A percentile compares a stretch with the other conserved stretches of the same genome.
Evolutionary conservation across 1,140 invertebrate genomes (phyloP).

Genomic region (Parasteatoda tepidariorum): DNA sequence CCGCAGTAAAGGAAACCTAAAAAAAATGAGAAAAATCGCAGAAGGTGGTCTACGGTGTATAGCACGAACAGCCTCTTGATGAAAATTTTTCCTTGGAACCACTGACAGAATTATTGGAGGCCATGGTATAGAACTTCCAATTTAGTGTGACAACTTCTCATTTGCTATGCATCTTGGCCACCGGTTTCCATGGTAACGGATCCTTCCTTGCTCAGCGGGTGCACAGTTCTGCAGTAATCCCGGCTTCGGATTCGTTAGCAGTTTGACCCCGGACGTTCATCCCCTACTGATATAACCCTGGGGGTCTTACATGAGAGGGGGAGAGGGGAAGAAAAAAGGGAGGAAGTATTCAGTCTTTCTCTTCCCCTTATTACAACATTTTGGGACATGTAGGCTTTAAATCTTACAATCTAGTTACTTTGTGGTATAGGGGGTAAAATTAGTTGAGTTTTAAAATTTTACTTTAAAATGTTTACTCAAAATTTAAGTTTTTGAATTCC

Average conservation of each 20-base stretch:
- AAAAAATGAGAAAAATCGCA: not conserved
- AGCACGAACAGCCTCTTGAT: not conserved
- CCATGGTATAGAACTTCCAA: constrained; percentile 9
- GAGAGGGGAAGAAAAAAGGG: not conserved
- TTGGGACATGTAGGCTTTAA: constrained; percentile 25
- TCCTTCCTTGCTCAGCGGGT: constrained; percentile 14
- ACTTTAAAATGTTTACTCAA: too few relatives aligned
- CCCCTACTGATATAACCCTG: not conserved
- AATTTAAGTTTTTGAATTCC: too few relatives aligned
- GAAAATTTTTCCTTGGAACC: not conserved
- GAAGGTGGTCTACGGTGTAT: not conserved
- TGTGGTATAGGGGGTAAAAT: too few relatives aligned
- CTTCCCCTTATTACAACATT: constrained; percentile 28
- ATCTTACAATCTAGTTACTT: constrained; percentile 26
- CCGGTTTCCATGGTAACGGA: constrained; percentile 30
- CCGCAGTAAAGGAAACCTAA: not conserved
- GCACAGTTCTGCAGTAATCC: not conserved
- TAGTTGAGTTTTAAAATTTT: too few relatives aligned
- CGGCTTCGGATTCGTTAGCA: constrained; percentile 49
- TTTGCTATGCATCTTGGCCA: constrained; percentile 51
- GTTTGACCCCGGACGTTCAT: constrained; percentile 37
- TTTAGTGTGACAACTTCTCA: constrained; percentile 58
- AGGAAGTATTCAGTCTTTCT: not conserved
- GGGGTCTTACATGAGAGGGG: not conserved
- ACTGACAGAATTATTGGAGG: constrained; percentile 48